Conservation (phyloP, 2,113 vertebrate genomes). For the Thomomys bottae region DNA sequence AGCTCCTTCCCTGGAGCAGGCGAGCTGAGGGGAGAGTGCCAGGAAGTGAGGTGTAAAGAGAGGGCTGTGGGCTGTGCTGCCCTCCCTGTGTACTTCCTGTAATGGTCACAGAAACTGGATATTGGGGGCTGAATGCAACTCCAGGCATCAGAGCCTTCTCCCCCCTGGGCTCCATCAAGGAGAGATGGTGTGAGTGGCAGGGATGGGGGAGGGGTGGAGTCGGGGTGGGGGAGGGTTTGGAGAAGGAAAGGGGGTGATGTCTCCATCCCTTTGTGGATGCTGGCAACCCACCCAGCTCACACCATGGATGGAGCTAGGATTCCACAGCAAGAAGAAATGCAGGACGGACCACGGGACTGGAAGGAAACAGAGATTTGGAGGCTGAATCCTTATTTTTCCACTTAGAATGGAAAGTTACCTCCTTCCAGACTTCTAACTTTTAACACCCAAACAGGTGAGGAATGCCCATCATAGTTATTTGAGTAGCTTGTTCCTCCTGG, state of each 20-base stretch:
- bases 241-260: too few relatives aligned
- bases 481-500: background rate
- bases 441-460: background rate
- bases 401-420: background rate
- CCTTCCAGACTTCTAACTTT: background rate
- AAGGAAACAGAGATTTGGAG: background rate
- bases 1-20: accelerated
- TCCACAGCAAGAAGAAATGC: background rate
- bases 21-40: background rate
- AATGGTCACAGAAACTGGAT: background rate
- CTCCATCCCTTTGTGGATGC: background rate
- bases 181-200: background rate
- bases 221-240: too few relatives aligned
- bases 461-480: accelerated
- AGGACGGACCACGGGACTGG: background rate
- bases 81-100: background rate
- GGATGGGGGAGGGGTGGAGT: too few relatives aligned
- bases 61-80: too few relatives aligned
- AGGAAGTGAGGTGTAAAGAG: background rate
- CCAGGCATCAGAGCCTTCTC: background rate
- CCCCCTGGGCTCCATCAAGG: background rate
- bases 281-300: background rate
- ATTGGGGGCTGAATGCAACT: background rate
- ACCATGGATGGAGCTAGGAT: background rate
- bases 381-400: background rate